A percentile compares a stretch with the other conserved stretches of the same genome.
phyloP scores from a whole-genome alignment of 2,797 vertebrate species.

The Galago senegalensis region DNA sequence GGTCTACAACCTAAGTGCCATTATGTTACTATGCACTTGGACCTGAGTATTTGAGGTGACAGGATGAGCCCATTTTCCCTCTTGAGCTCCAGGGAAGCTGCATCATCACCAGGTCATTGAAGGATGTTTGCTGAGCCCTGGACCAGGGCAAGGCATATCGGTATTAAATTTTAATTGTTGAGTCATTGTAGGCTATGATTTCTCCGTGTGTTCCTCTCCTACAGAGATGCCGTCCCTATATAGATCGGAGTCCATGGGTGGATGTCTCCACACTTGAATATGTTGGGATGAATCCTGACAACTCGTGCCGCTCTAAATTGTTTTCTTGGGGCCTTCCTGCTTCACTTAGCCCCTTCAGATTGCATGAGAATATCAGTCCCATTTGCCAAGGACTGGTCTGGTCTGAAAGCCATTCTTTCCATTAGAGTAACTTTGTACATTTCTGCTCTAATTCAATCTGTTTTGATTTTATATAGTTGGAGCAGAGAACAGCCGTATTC shows the following conservation, averaged over 20 bases:
- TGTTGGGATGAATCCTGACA: background rate
- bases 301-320: background rate
- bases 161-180: background rate
- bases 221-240: background rate
- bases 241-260: background rate
- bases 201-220: background rate
- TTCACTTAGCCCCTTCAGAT: background rate
- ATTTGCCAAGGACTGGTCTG: background rate
- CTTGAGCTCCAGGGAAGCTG: background rate
- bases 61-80: background rate
- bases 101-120: background rate
- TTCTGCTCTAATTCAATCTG: constrained; percentile 39
- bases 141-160: background rate
- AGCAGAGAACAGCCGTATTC: background rate
- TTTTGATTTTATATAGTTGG: constrained; percentile 45
- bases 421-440: background rate
- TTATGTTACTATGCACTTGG: background rate
- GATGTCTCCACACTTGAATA: background rate
- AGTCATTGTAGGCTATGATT: background rate
- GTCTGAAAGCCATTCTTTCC: constrained; percentile 9
- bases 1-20: background rate
- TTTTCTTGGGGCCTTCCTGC: background rate
- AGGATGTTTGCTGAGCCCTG: background rate
- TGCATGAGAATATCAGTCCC: background rate
- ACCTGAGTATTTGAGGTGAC: background rate